Base-by-base conservation (phyloP, 2,113 vertebrate genomes). In the Mohoua ochrocephala region DNA sequence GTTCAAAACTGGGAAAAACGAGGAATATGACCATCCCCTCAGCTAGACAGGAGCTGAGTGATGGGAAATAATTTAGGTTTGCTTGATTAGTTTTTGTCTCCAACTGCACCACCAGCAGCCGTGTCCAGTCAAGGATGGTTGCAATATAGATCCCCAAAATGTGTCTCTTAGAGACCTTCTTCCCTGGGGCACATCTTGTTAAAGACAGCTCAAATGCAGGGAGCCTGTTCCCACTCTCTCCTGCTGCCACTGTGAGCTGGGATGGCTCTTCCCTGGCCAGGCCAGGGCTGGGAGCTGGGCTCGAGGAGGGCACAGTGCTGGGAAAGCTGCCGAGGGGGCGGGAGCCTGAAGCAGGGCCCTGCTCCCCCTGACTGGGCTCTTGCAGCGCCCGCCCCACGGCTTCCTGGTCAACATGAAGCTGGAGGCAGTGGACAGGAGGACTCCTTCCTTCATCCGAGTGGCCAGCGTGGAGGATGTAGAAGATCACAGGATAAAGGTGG, bases 401-500 rank as follows among this genome's bases (percentile, higher is more conserved):
- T 99, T 99, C 95, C 98, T 99, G 96, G 98, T 98, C 93, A 99
- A 99, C 97, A 99, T 99, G 99, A 99, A 99, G 93, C 96, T 99
- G 92, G 99, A 99, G 88, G 99, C 99, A 4, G 99, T 99, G 97
- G 99, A 99, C 97, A 99, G 98, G 79, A 98, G 99, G 94, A 99
- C 98, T 92, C 99, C 99, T 10, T 98, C 99, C 77, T 97, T 99
- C 96, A 99, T 99, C 85, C 98, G 99, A 53, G 99, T 99, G 89
- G 98, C 99, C 76, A 99, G 98, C 2, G 99, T 99, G 96, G 98
- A 99, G 77, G 99, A 99, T 0, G 98, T 99, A 33, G 99, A 99
- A 95, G 98, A 99, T 37, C 98, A 99, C 97, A 98, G 99, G 93
- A 98, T 99, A 97, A 99, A 99, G 99, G 99, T 99, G 76, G 54